Conservation (phyloP, 2,113 vertebrate genomes). For the Rhombomys opimus region DNA sequence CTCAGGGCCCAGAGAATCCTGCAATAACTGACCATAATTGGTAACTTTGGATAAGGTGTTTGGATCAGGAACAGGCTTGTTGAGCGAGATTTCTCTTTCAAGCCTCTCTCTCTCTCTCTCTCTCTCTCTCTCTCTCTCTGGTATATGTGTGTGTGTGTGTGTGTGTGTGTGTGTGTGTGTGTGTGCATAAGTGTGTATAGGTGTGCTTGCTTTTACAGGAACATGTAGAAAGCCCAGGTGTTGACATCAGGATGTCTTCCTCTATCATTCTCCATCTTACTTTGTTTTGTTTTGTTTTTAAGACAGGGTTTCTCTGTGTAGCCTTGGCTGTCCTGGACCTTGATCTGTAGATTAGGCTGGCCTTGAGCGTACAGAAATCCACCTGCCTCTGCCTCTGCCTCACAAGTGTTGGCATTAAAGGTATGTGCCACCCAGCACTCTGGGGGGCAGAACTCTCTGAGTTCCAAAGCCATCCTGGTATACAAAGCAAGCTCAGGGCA, state of each 20-base stretch:
- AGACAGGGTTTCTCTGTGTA: neutral
- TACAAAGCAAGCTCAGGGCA: too few species aligned
- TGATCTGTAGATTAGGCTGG: neutral
- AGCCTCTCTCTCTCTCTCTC: too few species aligned
- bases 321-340: neutral
- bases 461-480: too few species aligned
- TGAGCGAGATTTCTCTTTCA: neutral
- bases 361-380: neutral
- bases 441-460: too few species aligned
- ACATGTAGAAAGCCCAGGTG: neutral
- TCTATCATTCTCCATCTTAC: neutral
- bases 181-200: neutral
- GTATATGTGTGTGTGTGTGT: neutral
- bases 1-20: neutral
- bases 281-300: neutral
- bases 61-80: neutral
- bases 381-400: neutral
- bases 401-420: neutral
- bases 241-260: neutral
- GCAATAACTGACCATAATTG: neutral
- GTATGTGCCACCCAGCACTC: too few species aligned
- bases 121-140: too few species aligned
- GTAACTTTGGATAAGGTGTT: neutral
- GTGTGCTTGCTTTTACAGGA: neutral
- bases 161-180: neutral